Conservation (phyloP, 2,888 invertebrate genomes). For the Taenaris catops region DNA sequence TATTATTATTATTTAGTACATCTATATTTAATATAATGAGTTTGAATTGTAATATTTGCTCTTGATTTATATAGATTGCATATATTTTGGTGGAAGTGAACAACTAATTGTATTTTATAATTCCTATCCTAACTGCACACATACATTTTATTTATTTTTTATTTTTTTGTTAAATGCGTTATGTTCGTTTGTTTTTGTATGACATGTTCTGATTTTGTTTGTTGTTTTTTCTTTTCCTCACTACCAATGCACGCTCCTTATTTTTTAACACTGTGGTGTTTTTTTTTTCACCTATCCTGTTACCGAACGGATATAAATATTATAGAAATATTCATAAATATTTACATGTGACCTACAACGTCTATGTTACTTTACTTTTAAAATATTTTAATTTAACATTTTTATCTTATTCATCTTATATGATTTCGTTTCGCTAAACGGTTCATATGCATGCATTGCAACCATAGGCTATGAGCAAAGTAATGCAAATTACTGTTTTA, state of each 20-base stretch:
- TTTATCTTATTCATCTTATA: too few relatives aligned
- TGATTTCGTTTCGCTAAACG: too few relatives aligned
- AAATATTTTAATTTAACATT: too few relatives aligned
- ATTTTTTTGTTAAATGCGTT: slow-evolving; percentile 48
- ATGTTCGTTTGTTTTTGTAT: slow-evolving; percentile 63
- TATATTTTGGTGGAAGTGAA: slow-evolving; percentile 63
- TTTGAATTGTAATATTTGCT: slow-evolving; percentile 52
- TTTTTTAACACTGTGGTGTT: slow-evolving; percentile 67
- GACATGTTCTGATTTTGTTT: slow-evolving; percentile 76
- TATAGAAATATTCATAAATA: too few relatives aligned
- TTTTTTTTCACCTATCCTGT: slow-evolving; percentile 51
- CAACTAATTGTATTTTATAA: slow-evolving; percentile 68
- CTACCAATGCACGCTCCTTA: slow-evolving; percentile 71
- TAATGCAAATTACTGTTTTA: too few relatives aligned
- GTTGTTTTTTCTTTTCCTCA: slow-evolving; percentile 72
- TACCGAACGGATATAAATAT: slow-evolving; percentile 72
- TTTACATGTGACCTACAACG: too few relatives aligned
- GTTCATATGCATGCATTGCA: too few relatives aligned
- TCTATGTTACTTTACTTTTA: too few relatives aligned
- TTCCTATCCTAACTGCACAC: slow-evolving; percentile 73
- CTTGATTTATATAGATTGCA: slow-evolving; percentile 49
- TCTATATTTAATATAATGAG: too few relatives aligned
- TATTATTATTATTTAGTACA: too few relatives aligned
- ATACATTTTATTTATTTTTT: slow-evolving; percentile 40
- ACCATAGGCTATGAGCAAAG: too few relatives aligned